Conservation (phyloP, 2,888 invertebrate genomes). For the Scaptodrosophila latifasciaeformis region DNA sequence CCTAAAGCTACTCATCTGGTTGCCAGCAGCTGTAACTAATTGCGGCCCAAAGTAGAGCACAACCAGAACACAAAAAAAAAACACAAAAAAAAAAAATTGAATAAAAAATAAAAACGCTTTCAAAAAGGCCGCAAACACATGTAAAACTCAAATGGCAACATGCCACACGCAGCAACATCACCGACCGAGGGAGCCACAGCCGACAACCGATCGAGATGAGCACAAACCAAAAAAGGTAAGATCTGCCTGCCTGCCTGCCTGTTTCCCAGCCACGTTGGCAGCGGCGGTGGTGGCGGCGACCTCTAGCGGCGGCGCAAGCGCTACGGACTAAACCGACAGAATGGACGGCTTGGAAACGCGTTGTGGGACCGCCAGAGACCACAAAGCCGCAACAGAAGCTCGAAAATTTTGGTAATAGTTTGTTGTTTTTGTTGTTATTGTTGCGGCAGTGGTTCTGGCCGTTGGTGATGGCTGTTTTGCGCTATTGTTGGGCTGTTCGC, state of each 20-base stretch:
- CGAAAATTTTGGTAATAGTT: constrained; percentile 64
- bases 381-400: constrained; percentile 64
- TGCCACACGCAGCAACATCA: constrained; percentile 57
- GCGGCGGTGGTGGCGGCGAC: not conserved
- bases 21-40: constrained; percentile 54
- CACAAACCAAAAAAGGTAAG: constrained; percentile 49
- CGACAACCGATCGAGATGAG: constrained; percentile 27
- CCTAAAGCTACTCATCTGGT: too few species aligned
- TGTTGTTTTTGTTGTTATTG: constrained; percentile 30
- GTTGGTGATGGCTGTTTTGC: constrained; percentile 14
- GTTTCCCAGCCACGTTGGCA: not conserved
- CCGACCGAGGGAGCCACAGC: constrained; percentile 15
- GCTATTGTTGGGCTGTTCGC: constrained; percentile 7
- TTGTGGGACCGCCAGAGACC: constrained; percentile 29
- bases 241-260: constrained; percentile 5
- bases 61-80: constrained; percentile 17
- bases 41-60: constrained; percentile 39
- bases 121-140: constrained; percentile 60
- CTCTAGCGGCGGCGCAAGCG: too few species aligned
- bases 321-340: constrained; percentile 17
- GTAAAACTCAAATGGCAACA: constrained; percentile 65
- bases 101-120: too few species aligned
- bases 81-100: constrained; percentile 3
- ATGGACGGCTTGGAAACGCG: not conserved
- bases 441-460: constrained; percentile 33